Percentiles rank a stretch among this genome's conserved stretches.
phyloP scores from a whole-genome alignment of 2,797 vertebrate genomes.

The Distichodus sexfasciatus region DNA sequence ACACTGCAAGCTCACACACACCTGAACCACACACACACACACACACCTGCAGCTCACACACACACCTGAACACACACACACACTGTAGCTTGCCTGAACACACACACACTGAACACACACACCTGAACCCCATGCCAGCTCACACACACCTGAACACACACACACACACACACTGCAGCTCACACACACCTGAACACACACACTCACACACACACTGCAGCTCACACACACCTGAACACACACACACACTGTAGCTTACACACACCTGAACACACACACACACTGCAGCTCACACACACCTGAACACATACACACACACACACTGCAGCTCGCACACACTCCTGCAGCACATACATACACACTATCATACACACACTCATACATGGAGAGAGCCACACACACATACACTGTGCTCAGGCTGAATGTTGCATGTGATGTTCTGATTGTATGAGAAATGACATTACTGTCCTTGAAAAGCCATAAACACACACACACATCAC shows the following conservation, averaged over 20 bases:
- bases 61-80: neutral
- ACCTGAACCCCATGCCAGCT: slow-evolving; percentile 10
- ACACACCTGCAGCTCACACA: no score
- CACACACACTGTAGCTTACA: no score
- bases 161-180: neutral
- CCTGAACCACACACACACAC: no score
- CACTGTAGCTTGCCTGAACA: neutral
- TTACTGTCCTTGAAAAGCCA: slow-evolving; percentile 25
- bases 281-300: slow-evolving; percentile 1
- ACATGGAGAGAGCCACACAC: neutral
- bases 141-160: neutral
- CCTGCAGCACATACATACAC: neutral
- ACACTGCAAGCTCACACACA: slow-evolving; percentile 77
- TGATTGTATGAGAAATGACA: no score
- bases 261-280: neutral
- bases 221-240: slow-evolving; percentile 23
- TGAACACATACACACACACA: slow-evolving; percentile 22
- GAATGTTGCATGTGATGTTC: no score
- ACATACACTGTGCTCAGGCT: no score
- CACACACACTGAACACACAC: neutral
- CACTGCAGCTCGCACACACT: no score
- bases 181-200: neutral
- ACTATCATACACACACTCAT: neutral
- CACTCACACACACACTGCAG: slow-evolving; percentile 2
- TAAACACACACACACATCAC: neutral